These are phyloP conservation scores for Nothoprocta perdicaria DNA, from an alignment of 2,113 vertebrate genomes.

Conservation along the genomic window DNA sequence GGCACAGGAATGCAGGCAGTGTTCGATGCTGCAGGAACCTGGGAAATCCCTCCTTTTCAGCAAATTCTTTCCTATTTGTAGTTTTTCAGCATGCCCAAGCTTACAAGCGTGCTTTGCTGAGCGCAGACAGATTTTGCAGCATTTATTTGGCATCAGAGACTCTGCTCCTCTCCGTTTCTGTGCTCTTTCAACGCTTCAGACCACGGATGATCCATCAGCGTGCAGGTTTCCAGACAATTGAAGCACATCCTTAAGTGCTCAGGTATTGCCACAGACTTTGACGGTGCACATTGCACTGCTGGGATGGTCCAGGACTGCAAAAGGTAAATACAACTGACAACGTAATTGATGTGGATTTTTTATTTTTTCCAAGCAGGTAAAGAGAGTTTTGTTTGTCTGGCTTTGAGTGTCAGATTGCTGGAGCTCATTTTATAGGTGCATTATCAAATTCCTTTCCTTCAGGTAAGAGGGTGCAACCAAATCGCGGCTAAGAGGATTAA, in stretches of 20 bases:
- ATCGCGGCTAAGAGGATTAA: slow-evolving; percentile 51
- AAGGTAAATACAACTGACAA: neutral
- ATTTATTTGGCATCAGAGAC: neutral
- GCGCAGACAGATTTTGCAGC: neutral
- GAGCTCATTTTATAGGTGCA: neutral
- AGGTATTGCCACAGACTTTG: neutral
- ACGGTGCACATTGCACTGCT: neutral
- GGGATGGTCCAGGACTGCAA: neutral
- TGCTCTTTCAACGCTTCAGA: neutral
- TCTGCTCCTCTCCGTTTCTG: neutral
- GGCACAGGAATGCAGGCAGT: neutral
- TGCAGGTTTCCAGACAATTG: neutral
- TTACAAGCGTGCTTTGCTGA: neutral
- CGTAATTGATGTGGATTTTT: neutral
- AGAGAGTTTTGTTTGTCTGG: slow-evolving; percentile 50
- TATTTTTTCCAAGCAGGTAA: slow-evolving; percentile 4
- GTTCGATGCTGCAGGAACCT: neutral
- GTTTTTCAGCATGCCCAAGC: neutral
- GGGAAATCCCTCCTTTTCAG: slow-evolving; percentile 44
- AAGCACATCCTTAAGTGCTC: neutral
- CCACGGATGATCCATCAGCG: accelerated
- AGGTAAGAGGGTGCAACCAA: slow-evolving; percentile 47
- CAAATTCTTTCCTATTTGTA: neutral
- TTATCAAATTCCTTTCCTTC: slow-evolving; percentile 60
- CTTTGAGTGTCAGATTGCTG: slow-evolving; percentile 26